Conservation (phyloP, 2,797 vertebrate species). For the Typhlichthys eigenmanni region DNA sequence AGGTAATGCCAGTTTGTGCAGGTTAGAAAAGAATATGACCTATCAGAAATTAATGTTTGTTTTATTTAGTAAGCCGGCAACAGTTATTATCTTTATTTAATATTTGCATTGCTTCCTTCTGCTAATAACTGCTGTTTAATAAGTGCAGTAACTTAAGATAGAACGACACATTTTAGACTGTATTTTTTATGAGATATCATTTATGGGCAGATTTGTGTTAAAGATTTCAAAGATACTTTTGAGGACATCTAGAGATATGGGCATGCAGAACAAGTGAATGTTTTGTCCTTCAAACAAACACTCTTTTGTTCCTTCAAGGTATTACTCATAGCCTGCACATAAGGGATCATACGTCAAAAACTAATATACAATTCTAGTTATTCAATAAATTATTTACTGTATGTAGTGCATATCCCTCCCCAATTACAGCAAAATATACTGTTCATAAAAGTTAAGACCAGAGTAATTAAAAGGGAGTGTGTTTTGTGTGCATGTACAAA, state of each 20-base stretch:
- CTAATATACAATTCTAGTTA: constrained; percentile 17
- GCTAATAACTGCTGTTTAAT: not conserved
- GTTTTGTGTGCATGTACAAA: constrained; percentile 12
- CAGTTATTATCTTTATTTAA: no score
- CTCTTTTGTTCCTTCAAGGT: constrained; percentile 53
- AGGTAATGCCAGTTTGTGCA: no score
- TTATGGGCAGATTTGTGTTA: not conserved
- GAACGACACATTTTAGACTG: not conserved
- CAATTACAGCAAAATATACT: not conserved
- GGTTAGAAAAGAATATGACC: no score
- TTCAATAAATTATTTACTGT: constrained; percentile 14
- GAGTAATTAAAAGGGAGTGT: constrained; percentile 25
- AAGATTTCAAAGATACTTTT: not conserved
- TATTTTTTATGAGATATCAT: constrained; percentile 3
- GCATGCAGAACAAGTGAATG: constrained; percentile 6
- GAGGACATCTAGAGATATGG: constrained; percentile 16
- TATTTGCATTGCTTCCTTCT: no score
- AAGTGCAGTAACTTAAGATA: constrained; percentile 1
- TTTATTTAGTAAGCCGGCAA: no score
- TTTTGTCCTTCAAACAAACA: constrained; percentile 54
- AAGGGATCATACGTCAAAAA: constrained; percentile 31
- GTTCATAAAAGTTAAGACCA: constrained; percentile 29
- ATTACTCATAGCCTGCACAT: constrained; percentile 57
- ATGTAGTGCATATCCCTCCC: not conserved
- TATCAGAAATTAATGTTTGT: no score